A percentile compares a stretch with the other conserved stretches of the same genome.
These are phyloP conservation scores for Polia nebulosa DNA, from an alignment of 2,888 invertebrate species.

Conservation along the genomic window DNA sequence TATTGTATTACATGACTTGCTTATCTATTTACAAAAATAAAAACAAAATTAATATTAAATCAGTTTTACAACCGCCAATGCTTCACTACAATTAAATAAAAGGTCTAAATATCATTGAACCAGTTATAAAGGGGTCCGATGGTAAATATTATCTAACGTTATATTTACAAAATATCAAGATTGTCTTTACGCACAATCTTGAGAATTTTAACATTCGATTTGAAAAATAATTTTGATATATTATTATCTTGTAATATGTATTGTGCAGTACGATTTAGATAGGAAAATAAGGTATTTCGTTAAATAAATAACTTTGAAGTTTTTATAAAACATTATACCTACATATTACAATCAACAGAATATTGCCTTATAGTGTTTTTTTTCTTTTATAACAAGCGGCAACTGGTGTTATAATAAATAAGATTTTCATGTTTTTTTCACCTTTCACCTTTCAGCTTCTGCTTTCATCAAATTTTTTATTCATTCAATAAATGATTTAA, in stretches of 20 bases:
- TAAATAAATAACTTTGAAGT: slow-evolving; percentile 29
- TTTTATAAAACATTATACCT: slow-evolving; percentile 47
- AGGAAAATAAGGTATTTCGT: slow-evolving; percentile 58
- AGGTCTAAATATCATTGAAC: slow-evolving; percentile 56
- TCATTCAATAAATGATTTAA: slow-evolving; percentile 5
- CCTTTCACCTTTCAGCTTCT: too few species aligned
- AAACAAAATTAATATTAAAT: slow-evolving; percentile 78
- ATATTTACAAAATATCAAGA: slow-evolving; percentile 68
- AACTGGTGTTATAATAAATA: slow-evolving; percentile 19
- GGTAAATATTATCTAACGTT: slow-evolving; percentile 57
- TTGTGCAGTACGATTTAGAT: slow-evolving; percentile 41
- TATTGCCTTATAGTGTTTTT: slow-evolving; percentile 26
- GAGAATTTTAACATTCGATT: slow-evolving; percentile 34
- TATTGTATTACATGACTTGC: slow-evolving; percentile 90
- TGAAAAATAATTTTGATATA: slow-evolving; percentile 59
- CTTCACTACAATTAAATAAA: slow-evolving; percentile 71
- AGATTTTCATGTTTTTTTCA: neutral
- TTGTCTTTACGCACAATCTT: slow-evolving; percentile 48
- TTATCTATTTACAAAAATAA: slow-evolving; percentile 89
- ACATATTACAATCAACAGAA: slow-evolving; percentile 58
- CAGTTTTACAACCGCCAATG: slow-evolving; percentile 76
- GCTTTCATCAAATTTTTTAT: slow-evolving; percentile 14
- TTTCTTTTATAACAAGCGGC: slow-evolving; percentile 42
- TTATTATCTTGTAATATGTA: slow-evolving; percentile 58
- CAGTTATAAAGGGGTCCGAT: slow-evolving; percentile 48